Base-by-base conservation (phyloP, 2,797 vertebrate genomes). In the Helicolenus hilgendorfi region DNA sequence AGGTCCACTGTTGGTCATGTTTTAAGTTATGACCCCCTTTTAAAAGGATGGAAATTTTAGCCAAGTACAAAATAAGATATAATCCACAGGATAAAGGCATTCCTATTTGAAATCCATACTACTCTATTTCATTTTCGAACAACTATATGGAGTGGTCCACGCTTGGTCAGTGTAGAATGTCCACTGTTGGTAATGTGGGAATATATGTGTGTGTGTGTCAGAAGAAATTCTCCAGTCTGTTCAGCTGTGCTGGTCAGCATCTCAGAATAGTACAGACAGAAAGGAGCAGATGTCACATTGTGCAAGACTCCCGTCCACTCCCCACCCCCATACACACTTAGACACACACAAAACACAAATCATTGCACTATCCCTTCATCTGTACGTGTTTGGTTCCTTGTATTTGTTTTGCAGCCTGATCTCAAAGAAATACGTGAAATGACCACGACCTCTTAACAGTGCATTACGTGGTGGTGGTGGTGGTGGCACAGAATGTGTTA, bases 221-320 rank as follows among this genome's bases (percentile, higher is more conserved):
- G 67, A 67, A 41, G 15, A 33, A 68, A 81, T 80, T 72, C 60
- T 81, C 55, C 27, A 63, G 49, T 75, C 55, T 27, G 49, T 79
- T 79, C 62, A 72, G 56, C 78, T 69, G 58, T 72, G 67, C 36
- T 72, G 79, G 78, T 87, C 84, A 80, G 72, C 27, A 20, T 84
- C 78, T 83, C n/a, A 65, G 89, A 90, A 88, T 84, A 88, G 85
- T 36, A n/a, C 33, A 65, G 35, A 72, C n/a, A 83, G 69, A 80
- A 75, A 75, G 58, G 18, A 88, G 76, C 81, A 86, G 76, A 85
- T 86, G 84, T 77, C 70, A 72, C 68, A 41, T 77, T 26, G 36
- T 62, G 33, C 64, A 59, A 69, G 56, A 84, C 31, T 31, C 7
- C 59, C 11, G 0, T 11, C 2, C 11, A 13, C 41, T 3, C 56